phyloP scores from a whole-genome alignment of 2,113 vertebrate species.

The Polyodon spathula region DNA sequence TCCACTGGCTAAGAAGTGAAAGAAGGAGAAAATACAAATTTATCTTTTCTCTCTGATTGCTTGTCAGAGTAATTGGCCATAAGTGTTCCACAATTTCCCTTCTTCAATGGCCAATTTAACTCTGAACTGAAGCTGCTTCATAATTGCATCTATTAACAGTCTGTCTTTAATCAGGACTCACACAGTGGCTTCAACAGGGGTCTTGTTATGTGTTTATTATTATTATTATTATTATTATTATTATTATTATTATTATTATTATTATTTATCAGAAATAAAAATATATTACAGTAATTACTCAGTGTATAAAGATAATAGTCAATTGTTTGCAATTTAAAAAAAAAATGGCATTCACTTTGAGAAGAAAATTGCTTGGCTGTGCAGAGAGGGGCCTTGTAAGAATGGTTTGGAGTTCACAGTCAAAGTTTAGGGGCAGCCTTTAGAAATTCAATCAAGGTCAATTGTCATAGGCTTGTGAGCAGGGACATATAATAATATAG shows the following conservation, averaged over 20 bases:
- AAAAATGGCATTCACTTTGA: too few species aligned
- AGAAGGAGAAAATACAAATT: slow-evolving; percentile 48
- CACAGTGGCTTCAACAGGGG: slow-evolving; percentile 24
- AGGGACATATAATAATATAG: too few species aligned
- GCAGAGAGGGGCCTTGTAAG: too few species aligned
- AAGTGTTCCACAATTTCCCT: slow-evolving; percentile 50
- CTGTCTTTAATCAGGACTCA: slow-evolving; percentile 51
- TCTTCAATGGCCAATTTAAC: slow-evolving; percentile 54
- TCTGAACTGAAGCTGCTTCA: slow-evolving; percentile 53
- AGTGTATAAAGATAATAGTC: slow-evolving; percentile 29
- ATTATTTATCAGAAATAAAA: slow-evolving; percentile 23
- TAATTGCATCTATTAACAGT: slow-evolving; percentile 64
- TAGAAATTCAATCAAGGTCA: too few species aligned
- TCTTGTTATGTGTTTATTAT: slow-evolving; percentile 17
- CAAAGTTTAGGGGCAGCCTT: too few species aligned
- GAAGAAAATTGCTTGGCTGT: too few species aligned
- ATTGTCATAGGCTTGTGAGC: too few species aligned
- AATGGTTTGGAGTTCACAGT: too few species aligned
- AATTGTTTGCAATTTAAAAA: not conserved
- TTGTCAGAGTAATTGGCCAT: slow-evolving; percentile 51
- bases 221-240: too few species aligned
- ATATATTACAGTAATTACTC: slow-evolving; percentile 32
- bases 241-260: too few species aligned
- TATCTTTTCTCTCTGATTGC: slow-evolving; percentile 53
- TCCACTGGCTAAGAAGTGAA: slow-evolving; percentile 37